Evolutionary conservation across 2,888 invertebrate genomes (phyloP).

Genomic region (Strigamia transsilvanica): DNA sequence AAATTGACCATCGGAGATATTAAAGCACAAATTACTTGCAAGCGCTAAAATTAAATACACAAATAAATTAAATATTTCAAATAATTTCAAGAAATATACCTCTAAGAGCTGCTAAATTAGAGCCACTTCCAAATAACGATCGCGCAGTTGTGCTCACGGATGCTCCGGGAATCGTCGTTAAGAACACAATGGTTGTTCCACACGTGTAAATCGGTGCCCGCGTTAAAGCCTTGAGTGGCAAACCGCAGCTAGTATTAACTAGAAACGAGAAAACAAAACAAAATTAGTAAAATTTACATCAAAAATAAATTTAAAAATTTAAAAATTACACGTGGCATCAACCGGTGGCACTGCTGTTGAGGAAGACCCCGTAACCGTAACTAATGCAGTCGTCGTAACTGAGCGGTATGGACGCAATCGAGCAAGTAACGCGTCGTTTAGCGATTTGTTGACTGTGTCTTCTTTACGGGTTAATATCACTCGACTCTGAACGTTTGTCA

Average conservation of each 20-base stretch:
- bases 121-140: slow-evolving; percentile 63
- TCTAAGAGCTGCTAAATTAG: slow-evolving; percentile 61
- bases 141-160: slow-evolving; percentile 60
- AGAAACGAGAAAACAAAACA: not conserved
- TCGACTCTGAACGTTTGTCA: slow-evolving; percentile 54
- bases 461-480: slow-evolving; percentile 61
- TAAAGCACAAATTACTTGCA: slow-evolving; percentile 62
- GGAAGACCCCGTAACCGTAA: slow-evolving; percentile 61
- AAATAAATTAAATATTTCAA: not conserved
- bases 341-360: slow-evolving; percentile 5
- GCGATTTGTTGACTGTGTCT: slow-evolving; percentile 61
- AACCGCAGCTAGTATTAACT: slow-evolving; percentile 61
- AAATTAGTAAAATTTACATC: too few species aligned
- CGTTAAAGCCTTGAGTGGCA: slow-evolving; percentile 61
- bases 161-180: slow-evolving; percentile 60
- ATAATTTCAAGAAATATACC: slow-evolving; percentile 56
- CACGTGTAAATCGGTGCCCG: slow-evolving; percentile 62
- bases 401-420: slow-evolving; percentile 61
- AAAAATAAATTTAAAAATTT: not conserved
- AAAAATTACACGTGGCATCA: slow-evolving; percentile 17
- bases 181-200: slow-evolving; percentile 62
- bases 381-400: slow-evolving; percentile 61
- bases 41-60: slow-evolving; percentile 60
- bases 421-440: slow-evolving; percentile 62
- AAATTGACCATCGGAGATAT: slow-evolving; percentile 62